Percentiles rank a stretch among this genome's conserved stretches.
Conservation (phyloP, 1,140 invertebrate genomes). For the Daktulosphaira vitifoliae region DNA sequence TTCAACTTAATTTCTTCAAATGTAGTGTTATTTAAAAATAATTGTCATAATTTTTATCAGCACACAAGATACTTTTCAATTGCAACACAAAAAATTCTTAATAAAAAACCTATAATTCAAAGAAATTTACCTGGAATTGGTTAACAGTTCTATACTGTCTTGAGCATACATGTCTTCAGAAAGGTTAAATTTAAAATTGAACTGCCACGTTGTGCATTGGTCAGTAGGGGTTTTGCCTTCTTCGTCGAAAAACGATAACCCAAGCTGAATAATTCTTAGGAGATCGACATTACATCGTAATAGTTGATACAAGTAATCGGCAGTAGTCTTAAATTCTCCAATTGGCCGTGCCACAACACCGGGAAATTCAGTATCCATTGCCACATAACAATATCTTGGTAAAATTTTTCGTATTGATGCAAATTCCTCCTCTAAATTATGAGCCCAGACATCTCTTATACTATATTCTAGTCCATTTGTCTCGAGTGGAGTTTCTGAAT, state of each 20-base stretch:
- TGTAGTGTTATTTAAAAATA: too few species aligned
- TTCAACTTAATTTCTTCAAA: too few species aligned
- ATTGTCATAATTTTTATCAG: too few species aligned
- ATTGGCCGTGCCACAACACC: conserved; percentile 95
- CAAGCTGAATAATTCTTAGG: conserved; percentile 88
- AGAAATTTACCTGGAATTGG: conserved; percentile 56
- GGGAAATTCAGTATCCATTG: conserved; percentile 99
- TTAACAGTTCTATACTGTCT: conserved; percentile 92
- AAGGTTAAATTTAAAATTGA: conserved; percentile 95
- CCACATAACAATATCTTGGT: conserved; percentile 90
- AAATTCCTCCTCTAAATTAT: conserved; percentile 95
- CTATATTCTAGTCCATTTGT: conserved; percentile 57
- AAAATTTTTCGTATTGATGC: conserved; percentile 83
- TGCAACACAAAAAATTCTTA: too few species aligned
- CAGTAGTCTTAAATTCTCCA: conserved; percentile 87
- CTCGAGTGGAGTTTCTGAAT: not conserved
- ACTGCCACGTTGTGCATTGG: conserved; percentile 88
- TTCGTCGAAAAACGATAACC: conserved; percentile 91
- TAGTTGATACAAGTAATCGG: conserved; percentile 93
- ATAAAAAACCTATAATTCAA: conserved; percentile 51
- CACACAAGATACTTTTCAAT: too few species aligned
- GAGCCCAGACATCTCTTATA: conserved; percentile 94
- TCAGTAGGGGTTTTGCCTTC: conserved; percentile 82
- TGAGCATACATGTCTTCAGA: conserved; percentile 97
- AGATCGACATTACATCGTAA: conserved; percentile 92